Conservation (phyloP, 2,888 invertebrate species). For the Drosophila paucipuncta region DNA sequence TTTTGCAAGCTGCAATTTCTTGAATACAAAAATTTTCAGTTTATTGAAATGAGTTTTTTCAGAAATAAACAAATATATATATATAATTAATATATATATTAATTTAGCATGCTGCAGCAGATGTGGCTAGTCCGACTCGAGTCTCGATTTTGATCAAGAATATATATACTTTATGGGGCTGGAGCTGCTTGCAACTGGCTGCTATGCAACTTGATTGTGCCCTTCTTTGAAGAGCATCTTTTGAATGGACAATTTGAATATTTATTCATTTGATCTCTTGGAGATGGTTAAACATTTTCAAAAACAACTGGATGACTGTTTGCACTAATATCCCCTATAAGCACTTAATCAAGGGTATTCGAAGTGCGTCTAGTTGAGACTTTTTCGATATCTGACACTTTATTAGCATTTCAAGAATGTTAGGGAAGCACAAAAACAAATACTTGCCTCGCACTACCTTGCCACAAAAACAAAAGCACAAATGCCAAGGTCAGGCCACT, state of each 20-base stretch:
- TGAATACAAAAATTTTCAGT: too few species aligned
- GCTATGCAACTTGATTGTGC: background rate
- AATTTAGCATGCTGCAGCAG: background rate
- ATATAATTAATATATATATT: too few species aligned
- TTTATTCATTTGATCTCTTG: background rate
- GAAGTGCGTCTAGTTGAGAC: background rate
- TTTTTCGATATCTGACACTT: background rate
- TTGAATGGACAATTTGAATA: background rate
- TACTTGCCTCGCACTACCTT: constrained; percentile 8
- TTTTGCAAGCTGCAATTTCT: too few species aligned
- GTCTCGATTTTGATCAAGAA: background rate
- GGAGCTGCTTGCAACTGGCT: background rate
- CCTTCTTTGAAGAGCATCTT: background rate
- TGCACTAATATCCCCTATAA: background rate
- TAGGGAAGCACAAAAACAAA: constrained; percentile 16
- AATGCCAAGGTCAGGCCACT: constrained; percentile 71
- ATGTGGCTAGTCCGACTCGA: background rate
- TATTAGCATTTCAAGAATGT: constrained; percentile 36
- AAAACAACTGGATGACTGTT: background rate
- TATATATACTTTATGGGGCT: background rate
- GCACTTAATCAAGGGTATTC: background rate
- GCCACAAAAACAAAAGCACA: constrained; percentile 36
- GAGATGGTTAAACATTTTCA: background rate
- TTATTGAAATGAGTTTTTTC: too few species aligned
- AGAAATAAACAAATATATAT: too few species aligned